Percentiles rank a stretch among this genome's conserved stretches.
Conservation (phyloP, 92 coral and sea anemone species). For the Umimayanthus kanabou region DNA sequence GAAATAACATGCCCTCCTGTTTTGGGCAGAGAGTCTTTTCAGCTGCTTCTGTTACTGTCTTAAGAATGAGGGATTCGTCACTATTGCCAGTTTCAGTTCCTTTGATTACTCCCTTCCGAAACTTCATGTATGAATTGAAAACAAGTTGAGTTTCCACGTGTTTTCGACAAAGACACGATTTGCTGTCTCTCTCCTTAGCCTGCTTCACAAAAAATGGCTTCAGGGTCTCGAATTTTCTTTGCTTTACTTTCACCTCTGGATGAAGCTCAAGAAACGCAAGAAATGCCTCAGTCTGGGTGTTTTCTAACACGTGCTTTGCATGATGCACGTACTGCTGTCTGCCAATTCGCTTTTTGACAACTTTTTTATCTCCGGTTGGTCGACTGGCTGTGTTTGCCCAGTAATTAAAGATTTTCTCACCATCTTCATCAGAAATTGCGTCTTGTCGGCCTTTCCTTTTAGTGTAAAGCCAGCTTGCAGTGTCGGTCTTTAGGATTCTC, state of each 20-base stretch:
- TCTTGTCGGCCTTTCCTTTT: conserved; percentile 6
- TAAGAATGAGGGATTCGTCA: too few species aligned
- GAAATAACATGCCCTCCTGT: too few species aligned
- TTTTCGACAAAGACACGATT: conserved; percentile 44
- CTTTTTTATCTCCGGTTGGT: background rate
- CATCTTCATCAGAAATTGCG: conserved; percentile 11
- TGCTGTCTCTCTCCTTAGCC: too few species aligned
- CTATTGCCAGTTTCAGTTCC: too few species aligned
- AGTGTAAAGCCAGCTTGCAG: background rate
- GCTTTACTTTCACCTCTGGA: conserved; percentile 37
- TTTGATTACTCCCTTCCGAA: too few species aligned
- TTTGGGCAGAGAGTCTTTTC: too few species aligned
- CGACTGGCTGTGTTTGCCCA: background rate
- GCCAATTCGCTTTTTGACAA: conserved; percentile 23
- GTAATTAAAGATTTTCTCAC: conserved; percentile 8
- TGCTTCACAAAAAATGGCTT: too few species aligned
- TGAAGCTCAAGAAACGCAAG: conserved; percentile 30
- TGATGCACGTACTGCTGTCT: conserved; percentile 30
- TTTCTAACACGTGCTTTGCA: conserved; percentile 51
- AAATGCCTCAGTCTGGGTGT: conserved; percentile 51
- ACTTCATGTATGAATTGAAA: too few species aligned
- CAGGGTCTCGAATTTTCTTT: conserved; percentile 36
- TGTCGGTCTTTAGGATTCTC: too few species aligned
- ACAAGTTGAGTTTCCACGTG: too few species aligned
- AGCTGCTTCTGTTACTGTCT: too few species aligned